These are phyloP conservation scores for Agriopis leucophaearia DNA, from an alignment of 2,888 invertebrate species.

Conservation along the genomic window DNA sequence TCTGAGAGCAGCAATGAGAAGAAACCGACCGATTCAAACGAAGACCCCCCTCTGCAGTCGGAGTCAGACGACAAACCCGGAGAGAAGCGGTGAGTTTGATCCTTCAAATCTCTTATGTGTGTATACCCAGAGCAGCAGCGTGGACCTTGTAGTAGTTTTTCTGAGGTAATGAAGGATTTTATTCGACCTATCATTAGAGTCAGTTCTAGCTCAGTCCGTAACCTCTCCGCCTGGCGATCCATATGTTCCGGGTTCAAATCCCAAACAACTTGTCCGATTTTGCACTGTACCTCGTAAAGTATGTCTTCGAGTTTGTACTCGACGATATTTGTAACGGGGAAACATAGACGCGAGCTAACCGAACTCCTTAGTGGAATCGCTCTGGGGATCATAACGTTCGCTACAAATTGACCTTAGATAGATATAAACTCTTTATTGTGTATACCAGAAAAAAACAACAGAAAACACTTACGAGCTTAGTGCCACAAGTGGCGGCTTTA, in stretches of 20 bases:
- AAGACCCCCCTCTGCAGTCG: conserved; percentile 76
- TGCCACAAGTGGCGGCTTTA: too few relatives aligned
- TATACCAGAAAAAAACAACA: too few relatives aligned
- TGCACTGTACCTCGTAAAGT: conserved; percentile 25
- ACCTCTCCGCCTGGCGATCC: background rate
- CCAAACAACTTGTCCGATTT: background rate
- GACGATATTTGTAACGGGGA: conserved; percentile 35
- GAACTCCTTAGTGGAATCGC: conserved; percentile 46
- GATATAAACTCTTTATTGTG: too few relatives aligned
- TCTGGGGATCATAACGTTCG: conserved; percentile 49
- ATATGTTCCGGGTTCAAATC: conserved; percentile 17
- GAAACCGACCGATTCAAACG: conserved; percentile 57
- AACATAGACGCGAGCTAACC: conserved; percentile 47
- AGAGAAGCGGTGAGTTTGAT: conserved; percentile 70
- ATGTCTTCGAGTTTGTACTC: conserved; percentile 22
- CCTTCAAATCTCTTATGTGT: too few relatives aligned
- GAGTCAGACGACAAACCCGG: conserved; percentile 73
- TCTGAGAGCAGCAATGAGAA: conserved; percentile 36
- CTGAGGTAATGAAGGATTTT: too few relatives aligned
- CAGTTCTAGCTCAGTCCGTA: background rate
- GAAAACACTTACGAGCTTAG: too few relatives aligned
- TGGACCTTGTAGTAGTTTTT: too few relatives aligned
- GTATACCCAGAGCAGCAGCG: too few relatives aligned
- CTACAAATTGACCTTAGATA: too few relatives aligned
- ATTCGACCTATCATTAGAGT: background rate